These are phyloP conservation scores for Fregetta grallaria DNA, from an alignment of 2,113 vertebrate species.

Conservation along the genomic window DNA sequence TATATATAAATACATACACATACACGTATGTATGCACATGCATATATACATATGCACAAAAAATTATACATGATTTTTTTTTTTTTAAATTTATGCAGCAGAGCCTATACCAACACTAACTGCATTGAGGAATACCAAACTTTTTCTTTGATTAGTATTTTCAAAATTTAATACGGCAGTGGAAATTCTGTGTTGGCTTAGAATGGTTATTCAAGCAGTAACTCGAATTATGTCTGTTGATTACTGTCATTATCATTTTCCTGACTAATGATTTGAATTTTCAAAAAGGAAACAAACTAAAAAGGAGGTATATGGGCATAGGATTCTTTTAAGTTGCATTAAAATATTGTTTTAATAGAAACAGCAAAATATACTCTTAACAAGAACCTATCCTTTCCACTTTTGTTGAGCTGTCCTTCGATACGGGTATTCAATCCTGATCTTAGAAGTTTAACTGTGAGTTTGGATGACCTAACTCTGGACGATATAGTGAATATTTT, in stretches of 20 bases:
- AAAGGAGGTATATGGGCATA: background rate
- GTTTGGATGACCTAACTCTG: background rate
- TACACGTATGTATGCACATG: background rate
- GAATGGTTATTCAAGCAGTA: background rate
- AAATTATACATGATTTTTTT: rapidly evolving
- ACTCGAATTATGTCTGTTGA: background rate
- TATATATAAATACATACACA: background rate
- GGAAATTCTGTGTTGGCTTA: background rate
- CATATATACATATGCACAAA: background rate
- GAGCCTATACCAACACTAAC: background rate
- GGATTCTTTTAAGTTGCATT: background rate
- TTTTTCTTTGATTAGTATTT: background rate
- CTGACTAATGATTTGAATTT: background rate
- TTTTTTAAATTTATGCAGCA: background rate
- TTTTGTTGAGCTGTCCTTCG: background rate
- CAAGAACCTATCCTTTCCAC: background rate
- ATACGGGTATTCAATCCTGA: background rate
- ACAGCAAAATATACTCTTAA: background rate
- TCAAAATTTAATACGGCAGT: background rate
- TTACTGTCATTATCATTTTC: background rate
- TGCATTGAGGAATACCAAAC: background rate
- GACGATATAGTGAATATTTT: background rate
- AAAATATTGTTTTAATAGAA: background rate
- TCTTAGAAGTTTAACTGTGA: background rate
- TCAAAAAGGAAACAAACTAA: background rate